Evolutionary conservation across 2,888 invertebrate species (phyloP), one percentile per base, ranked within the genome.

Genomic region (Nomada hirtipes): DNA sequence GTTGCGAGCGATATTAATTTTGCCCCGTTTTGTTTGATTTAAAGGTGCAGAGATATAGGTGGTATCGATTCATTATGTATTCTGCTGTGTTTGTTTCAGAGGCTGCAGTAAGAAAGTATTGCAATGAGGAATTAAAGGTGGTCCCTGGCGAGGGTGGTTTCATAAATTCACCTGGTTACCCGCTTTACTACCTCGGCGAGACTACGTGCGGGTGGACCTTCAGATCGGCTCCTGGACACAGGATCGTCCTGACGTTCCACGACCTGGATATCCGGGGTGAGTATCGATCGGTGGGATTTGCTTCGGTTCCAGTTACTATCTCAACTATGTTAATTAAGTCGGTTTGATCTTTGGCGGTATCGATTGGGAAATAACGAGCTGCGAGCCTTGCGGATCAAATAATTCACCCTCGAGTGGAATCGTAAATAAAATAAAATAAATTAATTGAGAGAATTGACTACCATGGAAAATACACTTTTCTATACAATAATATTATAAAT

Each of bases 241-340:
- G 94, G 88, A 95, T 97, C 73, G 94, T 95, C 84, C 92, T 97
- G 68, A 96, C 96, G 0, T 93, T 97, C 50, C 94, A 97, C 87
- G 97, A 97, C 93, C 95, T 97, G 83, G 96, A 96, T 80, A 95
- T 97, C 89, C 95, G 96, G 91, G 95, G 97, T 97, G 93, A 95
- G 95, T 94, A 76, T 77, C 71, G 57, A 75, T 67, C 63, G 23
- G 36, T 11, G 3, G 1, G 20, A 26, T 36, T 36, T 55, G 36
- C 20, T 13, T 64, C 53, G 44, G 10, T 36, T 64, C 42, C 59
- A 36, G 36, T 26, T 23, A 18, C n/a, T 26, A 42, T 4, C 11
- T 18, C 11, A 13, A n/a, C 60, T 57, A n/a, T 10, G 13, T n/a
- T 10, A 76, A 76, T 78, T 68, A 64, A 59, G n/a, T 26, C 18